Evolutionary conservation across 2,113 vertebrate genomes (phyloP).

Genomic region (Collichthys lucidus): DNA sequence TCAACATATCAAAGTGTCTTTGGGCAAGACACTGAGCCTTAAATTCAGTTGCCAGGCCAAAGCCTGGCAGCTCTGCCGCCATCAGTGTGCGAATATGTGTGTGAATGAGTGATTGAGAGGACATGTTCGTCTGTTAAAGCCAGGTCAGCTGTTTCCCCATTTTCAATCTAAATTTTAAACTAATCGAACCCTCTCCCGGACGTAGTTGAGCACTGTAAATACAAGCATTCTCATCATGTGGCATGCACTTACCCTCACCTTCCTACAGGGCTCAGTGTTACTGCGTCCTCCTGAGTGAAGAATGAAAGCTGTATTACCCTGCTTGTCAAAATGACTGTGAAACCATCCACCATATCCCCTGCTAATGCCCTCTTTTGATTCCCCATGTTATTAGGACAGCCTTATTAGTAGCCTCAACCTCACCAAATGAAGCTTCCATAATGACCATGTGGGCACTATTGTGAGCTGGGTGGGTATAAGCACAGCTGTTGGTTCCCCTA

Average conservation of each 20-base stretch:
- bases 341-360: constrained; percentile 26
- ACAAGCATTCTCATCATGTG: not conserved
- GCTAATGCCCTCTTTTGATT: constrained; percentile 52
- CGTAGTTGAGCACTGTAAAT: not conserved
- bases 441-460: constrained; percentile 62
- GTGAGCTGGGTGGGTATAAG: constrained; percentile 57
- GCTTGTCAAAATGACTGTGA: constrained; percentile 29
- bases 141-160: not conserved
- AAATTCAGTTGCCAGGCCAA: no score
- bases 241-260: not conserved
- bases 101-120: not conserved
- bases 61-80: not conserved
- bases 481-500: constrained; percentile 56
- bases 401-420: constrained; percentile 68
- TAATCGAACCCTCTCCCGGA: not conserved
- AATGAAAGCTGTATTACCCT: constrained; percentile 14
- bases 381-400: constrained; percentile 55
- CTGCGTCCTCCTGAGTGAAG: constrained; percentile 6
- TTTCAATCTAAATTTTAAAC: not conserved
- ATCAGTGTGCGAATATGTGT: no score
- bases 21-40: no score
- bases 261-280: constrained; percentile 7
- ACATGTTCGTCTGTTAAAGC: no score
- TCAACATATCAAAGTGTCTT: not conserved
- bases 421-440: constrained; percentile 64